Conservation (phyloP, 1,140 invertebrate genomes). For the Eciton burchellii region DNA sequence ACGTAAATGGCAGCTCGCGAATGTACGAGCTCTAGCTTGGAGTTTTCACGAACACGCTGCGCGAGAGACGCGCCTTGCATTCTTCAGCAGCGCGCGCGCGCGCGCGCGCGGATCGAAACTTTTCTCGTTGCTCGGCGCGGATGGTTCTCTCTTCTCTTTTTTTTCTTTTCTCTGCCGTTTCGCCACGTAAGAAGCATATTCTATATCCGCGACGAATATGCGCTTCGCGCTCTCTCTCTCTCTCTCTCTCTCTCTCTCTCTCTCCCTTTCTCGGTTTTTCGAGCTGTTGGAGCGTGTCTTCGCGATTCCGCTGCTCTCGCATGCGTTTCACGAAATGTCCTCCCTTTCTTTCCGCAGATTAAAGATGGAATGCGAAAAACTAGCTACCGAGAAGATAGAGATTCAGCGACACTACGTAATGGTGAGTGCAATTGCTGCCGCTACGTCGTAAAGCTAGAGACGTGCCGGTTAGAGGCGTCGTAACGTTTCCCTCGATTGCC, state of each 20-base stretch:
- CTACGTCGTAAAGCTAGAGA: conserved; percentile 69
- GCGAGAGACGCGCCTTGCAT: conserved; percentile 59
- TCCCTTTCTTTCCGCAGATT: conserved; percentile 87
- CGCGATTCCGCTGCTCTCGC: conserved; percentile 26
- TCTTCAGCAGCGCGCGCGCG: conserved; percentile 60
- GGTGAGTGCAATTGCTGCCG: conserved; percentile 89
- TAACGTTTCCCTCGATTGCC: conserved; percentile 60
- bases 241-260: not conserved
- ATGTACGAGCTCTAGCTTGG: conserved; percentile 63
- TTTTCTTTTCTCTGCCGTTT: conserved; percentile 22
- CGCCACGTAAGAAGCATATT: conserved; percentile 56
- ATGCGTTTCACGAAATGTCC: not conserved
- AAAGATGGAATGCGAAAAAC: conserved; percentile 97
- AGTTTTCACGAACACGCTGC: conserved; percentile 51
- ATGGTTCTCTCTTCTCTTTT: conserved; percentile 10
- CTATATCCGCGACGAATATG: conserved; percentile 21
- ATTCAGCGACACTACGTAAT: conserved; percentile 99
- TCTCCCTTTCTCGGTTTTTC: not conserved
- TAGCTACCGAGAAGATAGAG: conserved; percentile 99
- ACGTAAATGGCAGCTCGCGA: conserved; percentile 74
- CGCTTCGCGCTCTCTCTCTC: conserved; percentile 13
- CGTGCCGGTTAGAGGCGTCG: conserved; percentile 67
- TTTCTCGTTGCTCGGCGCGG: conserved; percentile 64
- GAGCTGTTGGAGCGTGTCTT: not conserved
- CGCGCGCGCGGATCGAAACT: conserved; percentile 64